Evolutionary conservation across 2,888 invertebrate genomes (phyloP), one percentile per base, ranked within the genome.

Genomic region (Liopterus haemorrhoidalis): DNA sequence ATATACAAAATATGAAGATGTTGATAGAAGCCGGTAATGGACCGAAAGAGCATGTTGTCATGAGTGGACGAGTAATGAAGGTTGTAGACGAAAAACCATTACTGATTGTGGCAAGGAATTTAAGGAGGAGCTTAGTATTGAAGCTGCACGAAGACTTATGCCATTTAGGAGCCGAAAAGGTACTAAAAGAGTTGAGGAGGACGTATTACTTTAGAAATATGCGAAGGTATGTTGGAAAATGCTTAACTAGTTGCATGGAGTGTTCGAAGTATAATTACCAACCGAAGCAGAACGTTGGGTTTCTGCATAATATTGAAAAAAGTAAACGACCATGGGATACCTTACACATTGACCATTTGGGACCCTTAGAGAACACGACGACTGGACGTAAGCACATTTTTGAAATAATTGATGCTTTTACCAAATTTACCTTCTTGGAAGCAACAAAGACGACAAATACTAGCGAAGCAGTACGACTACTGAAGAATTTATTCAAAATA

Each of bases 331-430:
- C 57, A 6, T 25, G 54, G 6, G 30, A 51, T 5, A 51, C 54
- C 1, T 51, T 48, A 11, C 56, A 57, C 36, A 20, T 55, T 5
- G 56, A 56, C 24, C 52, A n/a, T n/a, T n/a, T n/a, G n/a, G n/a
- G n/a, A n/a, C n/a, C n/a, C n/a, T n/a, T n/a, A n/a, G n/a, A n/a
- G n/a, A n/a, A n/a, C n/a, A n/a, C n/a, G n/a, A n/a, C n/a, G n/a
- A n/a, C n/a, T n/a, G n/a, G n/a, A n/a, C n/a, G n/a, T n/a, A n/a
- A n/a, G n/a, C 16, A 33, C 9, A 35, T 35, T 14, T 9, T 35
- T 8, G 20, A 1, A 3, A 19, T 35, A 35, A 35, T 35, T 21
- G 35, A 35, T 35, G 35, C 21, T 18, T 35, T 35, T n/a, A 18
- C 35, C 6, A 35, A 20, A 20, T 35, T 35, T 20, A 35, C 12